These are phyloP conservation scores for Aphis gossypii DNA, from an alignment of 1,140 invertebrate species.

Conservation along the genomic window DNA sequence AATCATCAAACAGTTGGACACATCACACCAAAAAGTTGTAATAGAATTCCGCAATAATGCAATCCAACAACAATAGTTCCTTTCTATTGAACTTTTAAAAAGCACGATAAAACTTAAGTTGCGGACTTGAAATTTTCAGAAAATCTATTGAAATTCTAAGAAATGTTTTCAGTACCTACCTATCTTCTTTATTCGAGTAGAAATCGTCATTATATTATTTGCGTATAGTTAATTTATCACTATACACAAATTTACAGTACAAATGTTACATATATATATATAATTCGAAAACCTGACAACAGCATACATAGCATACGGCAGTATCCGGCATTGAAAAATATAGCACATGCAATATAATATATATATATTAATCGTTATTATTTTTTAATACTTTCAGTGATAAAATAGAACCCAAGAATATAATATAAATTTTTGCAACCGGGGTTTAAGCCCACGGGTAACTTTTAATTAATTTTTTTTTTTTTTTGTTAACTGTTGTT, in stretches of 20 bases:
- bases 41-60: not conserved
- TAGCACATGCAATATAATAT: not conserved
- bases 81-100: not conserved
- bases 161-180: not conserved
- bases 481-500: slow-evolving; percentile 13
- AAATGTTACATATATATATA: too few relatives aligned
- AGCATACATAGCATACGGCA: not conserved
- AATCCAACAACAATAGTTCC: not conserved
- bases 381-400: slow-evolving; percentile 30
- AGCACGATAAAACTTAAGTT: not conserved
- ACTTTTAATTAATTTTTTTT: slow-evolving; percentile 54
- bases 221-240: too few relatives aligned
- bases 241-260: too few relatives aligned
- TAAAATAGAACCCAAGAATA: not conserved
- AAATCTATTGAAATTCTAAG: not conserved
- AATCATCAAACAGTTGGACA: not conserved
- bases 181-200: not conserved
- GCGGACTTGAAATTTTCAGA: not conserved
- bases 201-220: not conserved
- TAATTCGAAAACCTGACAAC: not conserved
- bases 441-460: not conserved
- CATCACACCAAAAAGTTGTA: not conserved
- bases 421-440: not conserved
- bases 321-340: not conserved
- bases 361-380: not conserved